Conservation (phyloP, 2,888 invertebrate species). For the Kryphioiulus occultus region DNA sequence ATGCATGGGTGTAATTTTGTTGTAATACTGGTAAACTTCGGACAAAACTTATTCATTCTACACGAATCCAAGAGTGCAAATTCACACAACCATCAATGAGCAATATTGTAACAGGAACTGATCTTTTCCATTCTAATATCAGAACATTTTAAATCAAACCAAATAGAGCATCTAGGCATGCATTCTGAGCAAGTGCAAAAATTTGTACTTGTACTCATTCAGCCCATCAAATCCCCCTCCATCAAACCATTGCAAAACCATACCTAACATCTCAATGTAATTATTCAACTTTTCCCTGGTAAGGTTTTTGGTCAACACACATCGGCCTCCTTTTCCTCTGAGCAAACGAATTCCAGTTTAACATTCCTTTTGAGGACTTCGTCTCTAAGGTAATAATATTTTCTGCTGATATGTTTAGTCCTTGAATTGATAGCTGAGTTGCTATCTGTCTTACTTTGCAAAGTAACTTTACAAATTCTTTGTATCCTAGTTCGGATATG, state of each 20-base stretch:
- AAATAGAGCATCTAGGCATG: no score
- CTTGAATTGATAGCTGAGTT: conserved; percentile 21
- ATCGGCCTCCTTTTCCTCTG: background rate
- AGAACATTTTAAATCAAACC: no score
- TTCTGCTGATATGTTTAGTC: conserved; percentile 6
- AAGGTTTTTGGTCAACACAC: background rate
- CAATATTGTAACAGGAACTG: no score
- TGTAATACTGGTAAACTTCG: no score
- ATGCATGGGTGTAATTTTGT: no score
- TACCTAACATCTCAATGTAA: background rate
- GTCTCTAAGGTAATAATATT: background rate
- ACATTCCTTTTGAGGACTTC: background rate
- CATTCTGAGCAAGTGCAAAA: no score
- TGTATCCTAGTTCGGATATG: background rate
- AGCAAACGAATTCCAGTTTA: background rate
- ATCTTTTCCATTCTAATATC: no score
- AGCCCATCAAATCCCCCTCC: background rate
- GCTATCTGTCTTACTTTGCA: background rate
- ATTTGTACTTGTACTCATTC: background rate
- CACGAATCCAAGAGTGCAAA: no score
- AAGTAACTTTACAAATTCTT: background rate
- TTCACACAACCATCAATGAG: no score
- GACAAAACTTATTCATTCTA: no score
- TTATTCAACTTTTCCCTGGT: background rate
- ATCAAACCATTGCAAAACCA: no score